phyloP scores from a whole-genome alignment of 2,797 vertebrate genomes.

The Manis javanica region DNA sequence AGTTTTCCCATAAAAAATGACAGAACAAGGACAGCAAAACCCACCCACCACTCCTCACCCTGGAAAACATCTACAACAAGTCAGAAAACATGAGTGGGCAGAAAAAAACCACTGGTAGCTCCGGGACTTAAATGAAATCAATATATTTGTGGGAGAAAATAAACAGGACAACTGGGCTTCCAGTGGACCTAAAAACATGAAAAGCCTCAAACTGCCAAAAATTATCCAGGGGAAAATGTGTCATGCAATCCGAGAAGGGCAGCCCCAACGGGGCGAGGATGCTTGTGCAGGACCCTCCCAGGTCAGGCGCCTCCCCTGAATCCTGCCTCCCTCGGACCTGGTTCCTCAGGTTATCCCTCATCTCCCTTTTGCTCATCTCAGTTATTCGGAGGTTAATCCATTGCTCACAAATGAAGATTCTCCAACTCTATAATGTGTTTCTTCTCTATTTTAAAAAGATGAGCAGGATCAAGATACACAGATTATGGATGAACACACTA shows the following conservation, averaged over 20 bases:
- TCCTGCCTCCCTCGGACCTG: no score
- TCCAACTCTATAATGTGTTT: background rate
- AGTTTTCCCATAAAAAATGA: background rate
- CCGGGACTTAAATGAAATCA: background rate
- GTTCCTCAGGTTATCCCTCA: background rate
- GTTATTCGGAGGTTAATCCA: background rate
- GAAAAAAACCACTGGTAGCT: background rate
- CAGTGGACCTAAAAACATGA: background rate
- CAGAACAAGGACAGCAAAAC: background rate
- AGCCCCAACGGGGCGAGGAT: background rate
- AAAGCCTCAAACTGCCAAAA: background rate
- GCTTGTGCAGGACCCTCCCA: background rate
- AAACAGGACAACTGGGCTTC: background rate
- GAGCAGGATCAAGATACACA: background rate
- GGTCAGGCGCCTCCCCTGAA: background rate
- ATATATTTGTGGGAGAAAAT: background rate
- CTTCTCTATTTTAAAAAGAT: background rate
- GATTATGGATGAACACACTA: background rate
- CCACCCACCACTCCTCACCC: background rate
- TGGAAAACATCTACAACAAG: background rate
- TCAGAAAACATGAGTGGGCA: background rate
- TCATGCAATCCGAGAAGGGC: fast-evolving
- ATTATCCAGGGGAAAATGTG: background rate
- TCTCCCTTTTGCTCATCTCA: background rate
- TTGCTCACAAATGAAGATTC: slow-evolving; percentile 53